phyloP scores from a whole-genome alignment of 2,888 invertebrate genomes.

The Adelphocoris suturalis region DNA sequence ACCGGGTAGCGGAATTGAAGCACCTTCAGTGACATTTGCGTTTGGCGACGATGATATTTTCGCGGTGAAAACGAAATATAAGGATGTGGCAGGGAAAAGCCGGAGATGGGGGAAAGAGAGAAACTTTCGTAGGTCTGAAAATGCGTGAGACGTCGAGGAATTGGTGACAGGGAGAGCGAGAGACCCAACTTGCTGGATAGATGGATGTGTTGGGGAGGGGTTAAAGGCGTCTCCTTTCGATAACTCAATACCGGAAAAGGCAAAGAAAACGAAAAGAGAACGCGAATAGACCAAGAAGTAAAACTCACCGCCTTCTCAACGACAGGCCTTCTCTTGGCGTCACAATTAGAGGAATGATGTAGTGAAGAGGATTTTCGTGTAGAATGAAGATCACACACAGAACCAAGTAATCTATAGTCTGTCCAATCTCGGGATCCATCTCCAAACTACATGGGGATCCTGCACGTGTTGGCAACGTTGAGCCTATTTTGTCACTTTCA shows the following conservation, averaged over 20 bases:
- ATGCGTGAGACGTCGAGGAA: conserved; percentile 3
- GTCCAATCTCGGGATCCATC: no score
- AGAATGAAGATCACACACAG: no score
- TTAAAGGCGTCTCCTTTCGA: conserved; percentile 16
- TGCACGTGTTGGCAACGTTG: no score
- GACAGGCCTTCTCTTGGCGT: not conserved
- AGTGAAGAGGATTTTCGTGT: no score
- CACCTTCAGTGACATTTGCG: not conserved
- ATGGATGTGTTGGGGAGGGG: not conserved
- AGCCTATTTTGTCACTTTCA: no score
- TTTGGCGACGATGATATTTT: not conserved
- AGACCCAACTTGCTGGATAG: not conserved
- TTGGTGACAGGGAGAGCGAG: conserved; percentile 3
- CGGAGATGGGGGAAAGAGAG: not conserved
- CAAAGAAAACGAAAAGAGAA: not conserved
- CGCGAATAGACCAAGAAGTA: conserved; percentile 21
- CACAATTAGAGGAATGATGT: no score
- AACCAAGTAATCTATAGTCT: no score
- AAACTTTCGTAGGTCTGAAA: not conserved
- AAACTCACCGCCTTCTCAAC: not conserved
- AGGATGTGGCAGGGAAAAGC: not conserved
- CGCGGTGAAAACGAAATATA: not conserved
- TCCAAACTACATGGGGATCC: no score
- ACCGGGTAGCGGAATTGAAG: not conserved
- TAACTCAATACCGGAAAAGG: conserved; percentile 59